Percentiles rank a stretch among this genome's conserved stretches.
Conservation (phyloP, 2,113 vertebrate species). For the Scopus umbretta region DNA sequence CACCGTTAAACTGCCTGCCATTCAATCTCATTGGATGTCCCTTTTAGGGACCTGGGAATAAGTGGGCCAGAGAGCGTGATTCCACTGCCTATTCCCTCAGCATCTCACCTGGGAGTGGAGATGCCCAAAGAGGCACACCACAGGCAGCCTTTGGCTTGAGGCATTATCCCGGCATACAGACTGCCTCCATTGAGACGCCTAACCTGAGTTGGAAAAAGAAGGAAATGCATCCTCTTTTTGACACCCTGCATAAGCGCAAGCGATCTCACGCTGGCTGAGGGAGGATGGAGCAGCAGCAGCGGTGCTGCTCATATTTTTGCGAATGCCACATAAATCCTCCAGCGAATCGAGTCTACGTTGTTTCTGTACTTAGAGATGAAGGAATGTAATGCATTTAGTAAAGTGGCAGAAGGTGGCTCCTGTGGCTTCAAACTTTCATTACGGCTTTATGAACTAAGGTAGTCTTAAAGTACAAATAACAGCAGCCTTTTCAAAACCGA, state of each 20-base stretch:
- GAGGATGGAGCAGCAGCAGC: background rate
- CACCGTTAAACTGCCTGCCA: conserved; percentile 42
- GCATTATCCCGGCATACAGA: rapidly evolving
- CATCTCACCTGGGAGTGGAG: background rate
- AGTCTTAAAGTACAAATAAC: background rate
- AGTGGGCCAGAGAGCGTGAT: conserved; percentile 38
- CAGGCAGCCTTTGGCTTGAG: background rate
- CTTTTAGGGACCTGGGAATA: conserved; percentile 26
- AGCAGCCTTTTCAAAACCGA: background rate
- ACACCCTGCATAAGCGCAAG: background rate
- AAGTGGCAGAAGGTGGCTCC: background rate
- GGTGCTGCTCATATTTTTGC: background rate
- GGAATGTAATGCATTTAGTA: background rate
- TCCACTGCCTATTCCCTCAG: background rate
- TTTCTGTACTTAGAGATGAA: background rate
- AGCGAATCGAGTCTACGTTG: background rate
- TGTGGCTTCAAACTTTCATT: background rate
- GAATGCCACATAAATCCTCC: background rate
- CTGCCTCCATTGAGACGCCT: background rate
- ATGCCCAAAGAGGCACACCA: rapidly evolving
- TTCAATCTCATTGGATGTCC: conserved; percentile 55
- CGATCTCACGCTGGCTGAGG: background rate
- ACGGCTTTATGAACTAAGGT: background rate
- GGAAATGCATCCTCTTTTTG: background rate
- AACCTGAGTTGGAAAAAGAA: background rate